phyloP scores from a whole-genome alignment of 2,113 vertebrate species.

The Uropsilus gracilis region DNA sequence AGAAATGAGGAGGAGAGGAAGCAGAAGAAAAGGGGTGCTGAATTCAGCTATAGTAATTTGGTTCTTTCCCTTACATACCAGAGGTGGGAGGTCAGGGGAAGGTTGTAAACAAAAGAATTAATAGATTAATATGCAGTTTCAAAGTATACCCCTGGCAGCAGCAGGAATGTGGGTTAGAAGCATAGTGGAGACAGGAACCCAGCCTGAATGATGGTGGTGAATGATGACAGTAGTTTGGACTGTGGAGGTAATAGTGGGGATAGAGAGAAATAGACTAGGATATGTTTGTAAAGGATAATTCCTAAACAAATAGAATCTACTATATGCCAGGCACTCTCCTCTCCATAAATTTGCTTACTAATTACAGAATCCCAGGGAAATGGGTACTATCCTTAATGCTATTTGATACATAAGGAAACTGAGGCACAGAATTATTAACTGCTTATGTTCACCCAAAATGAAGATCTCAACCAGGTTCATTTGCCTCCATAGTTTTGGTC shows the following conservation, averaged over 20 bases:
- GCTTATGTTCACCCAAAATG: not conserved
- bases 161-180: not conserved
- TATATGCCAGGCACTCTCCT: too few relatives aligned
- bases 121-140: not conserved
- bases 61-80: conserved; percentile 5
- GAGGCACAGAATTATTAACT: not conserved
- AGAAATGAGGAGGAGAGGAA: not conserved
- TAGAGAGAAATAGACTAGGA: not conserved
- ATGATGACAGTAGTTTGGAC: too few relatives aligned
- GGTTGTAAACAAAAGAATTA: not conserved
- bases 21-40: not conserved
- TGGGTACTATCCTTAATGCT: not conserved
- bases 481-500: not conserved
- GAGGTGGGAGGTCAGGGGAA: not conserved
- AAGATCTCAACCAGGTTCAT: not conserved
- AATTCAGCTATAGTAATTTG: not conserved
- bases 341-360: not conserved
- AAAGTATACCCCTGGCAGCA: too few relatives aligned
- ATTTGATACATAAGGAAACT: not conserved
- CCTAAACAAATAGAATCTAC: not conserved
- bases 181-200: not conserved
- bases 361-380: not conserved
- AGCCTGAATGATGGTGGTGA: not conserved
- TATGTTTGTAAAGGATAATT: not conserved
- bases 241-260: too few relatives aligned